Evolutionary conservation across 2,797 vertebrate species (phyloP).

Genomic region (Typhlichthys eigenmanni): DNA sequence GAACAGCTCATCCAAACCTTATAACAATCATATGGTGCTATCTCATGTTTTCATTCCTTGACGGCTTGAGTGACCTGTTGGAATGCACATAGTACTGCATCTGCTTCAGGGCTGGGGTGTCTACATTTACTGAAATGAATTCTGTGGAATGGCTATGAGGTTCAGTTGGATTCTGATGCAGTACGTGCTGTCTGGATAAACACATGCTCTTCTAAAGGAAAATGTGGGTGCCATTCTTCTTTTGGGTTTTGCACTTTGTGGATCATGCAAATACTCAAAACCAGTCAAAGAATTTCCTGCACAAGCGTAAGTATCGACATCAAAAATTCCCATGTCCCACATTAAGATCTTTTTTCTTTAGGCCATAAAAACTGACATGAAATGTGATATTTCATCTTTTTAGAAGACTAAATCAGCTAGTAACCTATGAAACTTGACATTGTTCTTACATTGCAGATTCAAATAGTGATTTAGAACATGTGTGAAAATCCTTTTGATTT

Average conservation of each 20-base stretch:
- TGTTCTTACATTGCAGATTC: no score
- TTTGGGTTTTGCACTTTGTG: conserved; percentile 59
- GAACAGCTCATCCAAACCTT: conserved; percentile 44
- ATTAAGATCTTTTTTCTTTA: no score
- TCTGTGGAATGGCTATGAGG: conserved; percentile 1
- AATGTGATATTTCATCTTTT: no score
- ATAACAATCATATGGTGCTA: conserved; percentile 45
- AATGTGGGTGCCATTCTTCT: conserved; percentile 49
- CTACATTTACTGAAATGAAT: conserved; percentile 21
- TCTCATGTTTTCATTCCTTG: conserved; percentile 45
- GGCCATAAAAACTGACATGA: no score
- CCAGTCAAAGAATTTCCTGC: conserved; percentile 22
- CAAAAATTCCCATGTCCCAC: not conserved
- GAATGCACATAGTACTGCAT: conserved; percentile 49
- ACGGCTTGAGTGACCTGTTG: conserved; percentile 79
- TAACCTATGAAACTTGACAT: no score
- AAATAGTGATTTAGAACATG: not conserved
- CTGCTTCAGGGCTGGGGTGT: conserved; percentile 8
- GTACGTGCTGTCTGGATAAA: conserved; percentile 31
- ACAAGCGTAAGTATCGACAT: conserved; percentile 55
- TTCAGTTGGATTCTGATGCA: conserved; percentile 29
- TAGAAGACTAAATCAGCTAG: no score
- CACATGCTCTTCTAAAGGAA: conserved; percentile 32
- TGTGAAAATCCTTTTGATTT: not conserved
- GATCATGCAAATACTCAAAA: conserved; percentile 37